These are phyloP conservation scores for Sminthurides bifidus DNA, from an alignment of 1,140 invertebrate genomes.

Conservation along the genomic window DNA sequence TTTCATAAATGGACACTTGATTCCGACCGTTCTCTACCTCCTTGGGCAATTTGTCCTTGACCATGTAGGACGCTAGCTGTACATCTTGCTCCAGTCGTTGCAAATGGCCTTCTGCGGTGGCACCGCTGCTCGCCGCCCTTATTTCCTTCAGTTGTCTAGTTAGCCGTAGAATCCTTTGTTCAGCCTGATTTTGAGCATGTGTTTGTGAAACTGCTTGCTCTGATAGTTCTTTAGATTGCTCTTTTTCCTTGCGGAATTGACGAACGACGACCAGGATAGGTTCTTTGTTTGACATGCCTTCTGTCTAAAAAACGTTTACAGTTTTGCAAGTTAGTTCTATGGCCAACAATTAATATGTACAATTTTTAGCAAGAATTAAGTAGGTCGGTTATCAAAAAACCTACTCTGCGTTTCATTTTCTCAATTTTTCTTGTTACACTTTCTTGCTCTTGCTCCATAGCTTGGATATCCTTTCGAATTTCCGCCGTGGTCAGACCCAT, in stretches of 20 bases:
- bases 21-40: slow-evolving; percentile 51
- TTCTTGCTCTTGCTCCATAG: slow-evolving; percentile 77
- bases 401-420: slow-evolving; percentile 51
- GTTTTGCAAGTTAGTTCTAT: too few relatives aligned
- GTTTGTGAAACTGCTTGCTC: slow-evolving; percentile 49
- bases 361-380: too few relatives aligned
- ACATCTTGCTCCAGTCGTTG: slow-evolving; percentile 46
- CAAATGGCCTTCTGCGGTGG: slow-evolving; percentile 43
- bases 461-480: slow-evolving; percentile 60
- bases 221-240: slow-evolving; percentile 54
- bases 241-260: slow-evolving; percentile 55
- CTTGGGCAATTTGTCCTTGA: slow-evolving; percentile 63
- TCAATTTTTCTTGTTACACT: slow-evolving; percentile 58
- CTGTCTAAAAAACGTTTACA: slow-evolving; percentile 39
- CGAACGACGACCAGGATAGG: slow-evolving; percentile 53
- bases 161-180: slow-evolving; percentile 44
- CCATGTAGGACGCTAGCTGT: slow-evolving; percentile 52
- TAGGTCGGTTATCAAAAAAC: too few relatives aligned
- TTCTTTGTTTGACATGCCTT: slow-evolving; percentile 42
- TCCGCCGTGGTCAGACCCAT: slow-evolving; percentile 48
- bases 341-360: too few relatives aligned
- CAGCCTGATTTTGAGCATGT: slow-evolving; percentile 41
- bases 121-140: slow-evolving; percentile 42
- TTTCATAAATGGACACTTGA: slow-evolving; percentile 54
- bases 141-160: slow-evolving; percentile 47